phyloP scores from a whole-genome alignment of 2,113 vertebrate species.

The Chamaea fasciata region DNA sequence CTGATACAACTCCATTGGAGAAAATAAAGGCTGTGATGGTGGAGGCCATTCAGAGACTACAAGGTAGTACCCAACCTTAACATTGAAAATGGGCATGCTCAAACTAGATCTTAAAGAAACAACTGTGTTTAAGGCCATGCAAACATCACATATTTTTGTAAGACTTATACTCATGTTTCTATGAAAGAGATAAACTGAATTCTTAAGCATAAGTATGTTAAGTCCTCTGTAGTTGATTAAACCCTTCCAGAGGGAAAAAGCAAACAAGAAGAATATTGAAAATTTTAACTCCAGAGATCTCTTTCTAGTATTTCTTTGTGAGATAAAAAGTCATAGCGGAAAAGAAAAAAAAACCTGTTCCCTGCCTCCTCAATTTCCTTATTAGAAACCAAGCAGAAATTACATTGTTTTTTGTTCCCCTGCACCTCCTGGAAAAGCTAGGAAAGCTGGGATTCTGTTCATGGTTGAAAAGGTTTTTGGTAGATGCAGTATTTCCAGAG shows the following conservation, averaged over 20 bases:
- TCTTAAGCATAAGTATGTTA: background rate
- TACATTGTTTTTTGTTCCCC: background rate
- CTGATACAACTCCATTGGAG: background rate
- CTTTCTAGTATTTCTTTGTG: background rate
- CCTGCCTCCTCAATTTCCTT: background rate
- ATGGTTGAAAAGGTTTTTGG: background rate
- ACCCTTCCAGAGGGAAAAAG: background rate
- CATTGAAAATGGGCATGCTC: rapidly evolving
- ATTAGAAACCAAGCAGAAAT: background rate
- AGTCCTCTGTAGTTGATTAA: background rate
- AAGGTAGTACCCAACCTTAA: background rate
- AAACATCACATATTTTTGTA: background rate
- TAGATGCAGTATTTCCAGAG: background rate
- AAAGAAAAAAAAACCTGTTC: background rate
- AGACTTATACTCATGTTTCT: background rate
- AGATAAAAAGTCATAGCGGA: background rate
- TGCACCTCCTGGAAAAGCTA: background rate
- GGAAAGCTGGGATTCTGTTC: background rate
- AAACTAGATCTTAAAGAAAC: rapidly evolving
- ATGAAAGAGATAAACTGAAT: background rate
- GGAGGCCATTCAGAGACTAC: background rate
- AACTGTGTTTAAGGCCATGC: background rate
- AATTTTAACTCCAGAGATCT: background rate
- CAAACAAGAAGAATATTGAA: background rate
- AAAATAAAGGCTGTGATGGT: background rate